phyloP scores from a whole-genome alignment of 2,113 vertebrate species.

The Grus americana region DNA sequence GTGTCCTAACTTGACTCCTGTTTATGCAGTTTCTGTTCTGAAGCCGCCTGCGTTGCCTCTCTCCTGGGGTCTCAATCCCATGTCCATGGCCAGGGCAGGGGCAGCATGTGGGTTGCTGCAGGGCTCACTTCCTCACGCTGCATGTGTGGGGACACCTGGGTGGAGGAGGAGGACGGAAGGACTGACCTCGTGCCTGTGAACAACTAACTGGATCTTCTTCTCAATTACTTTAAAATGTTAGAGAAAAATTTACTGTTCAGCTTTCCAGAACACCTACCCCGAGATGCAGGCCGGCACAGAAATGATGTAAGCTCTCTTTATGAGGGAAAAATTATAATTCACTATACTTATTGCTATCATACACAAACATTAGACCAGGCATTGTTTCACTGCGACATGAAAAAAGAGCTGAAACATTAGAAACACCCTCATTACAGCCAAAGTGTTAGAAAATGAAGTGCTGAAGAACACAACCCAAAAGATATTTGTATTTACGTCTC shows the following conservation, averaged over 20 bases:
- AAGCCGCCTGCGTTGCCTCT: background rate
- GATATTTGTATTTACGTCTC: background rate
- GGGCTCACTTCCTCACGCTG: background rate
- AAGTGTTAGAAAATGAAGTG: background rate
- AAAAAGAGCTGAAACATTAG: background rate
- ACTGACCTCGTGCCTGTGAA: background rate
- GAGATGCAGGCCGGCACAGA: background rate
- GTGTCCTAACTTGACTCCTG: background rate
- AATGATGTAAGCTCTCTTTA: background rate
- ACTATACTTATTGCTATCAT: background rate
- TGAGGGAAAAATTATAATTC: background rate
- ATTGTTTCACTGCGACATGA: background rate
- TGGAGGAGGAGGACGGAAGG: background rate
- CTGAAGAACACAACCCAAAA: background rate
- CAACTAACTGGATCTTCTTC: background rate
- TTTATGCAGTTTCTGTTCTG: background rate
- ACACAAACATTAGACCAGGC: background rate
- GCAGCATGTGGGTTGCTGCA: background rate
- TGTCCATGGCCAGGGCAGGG: rapidly evolving
- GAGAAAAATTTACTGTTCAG: background rate
- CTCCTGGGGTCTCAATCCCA: background rate
- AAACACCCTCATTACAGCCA: background rate
- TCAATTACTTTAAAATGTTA: background rate
- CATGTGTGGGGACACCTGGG: rapidly evolving
- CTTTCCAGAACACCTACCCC: background rate